Base-by-base conservation (phyloP, 2,797 vertebrate genomes). In the Oryzias sinensis region DNA sequence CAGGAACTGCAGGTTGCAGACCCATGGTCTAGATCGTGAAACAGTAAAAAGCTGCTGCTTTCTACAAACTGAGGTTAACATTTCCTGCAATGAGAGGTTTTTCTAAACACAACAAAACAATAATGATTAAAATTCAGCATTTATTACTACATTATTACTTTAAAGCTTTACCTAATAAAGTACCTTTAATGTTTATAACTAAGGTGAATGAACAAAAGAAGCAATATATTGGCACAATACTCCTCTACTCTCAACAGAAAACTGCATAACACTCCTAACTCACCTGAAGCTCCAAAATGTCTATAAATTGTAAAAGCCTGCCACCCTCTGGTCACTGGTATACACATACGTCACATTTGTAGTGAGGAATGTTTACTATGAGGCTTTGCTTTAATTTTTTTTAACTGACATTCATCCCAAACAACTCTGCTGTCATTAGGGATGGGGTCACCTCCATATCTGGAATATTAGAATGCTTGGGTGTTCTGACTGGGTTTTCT, bases 321-420 rank as follows among this genome's bases (percentile, higher is more conserved):
- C 82, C 86, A 76, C 49, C 88, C 87, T 65, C 77, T 88, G 87
- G 68, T 49, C 60, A 57, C 16, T 15, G 6, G 52, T 53, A 43
- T 4, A 29, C 53, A 16, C 22, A 15, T 5, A 53, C 1, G 22
- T 5, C 5, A 8, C 40, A 40, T 48, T 46, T 14, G 9, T 7
- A 46, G 41, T 17, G 65, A 37, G 24, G 6, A 46, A 24, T 6
- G 6, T 16, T 14, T 43, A 24, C 43, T 18, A 16, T 51, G 13
- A 0, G 40, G 29, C 22, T 11, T 4, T 11, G 9, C 13, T 29
- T 17, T 37, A 2, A 5, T 25, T 43, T 24, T 15, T 18, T 56
- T 6, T 2, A 37, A 37, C 11, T 11, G 9, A 37, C 33, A 37
- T 37, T 37, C 11, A 37, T 11, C 2, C 9, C 11, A 9, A 9